phyloP scores from a whole-genome alignment of 2,888 invertebrate species.

The Fragum fragum region DNA sequence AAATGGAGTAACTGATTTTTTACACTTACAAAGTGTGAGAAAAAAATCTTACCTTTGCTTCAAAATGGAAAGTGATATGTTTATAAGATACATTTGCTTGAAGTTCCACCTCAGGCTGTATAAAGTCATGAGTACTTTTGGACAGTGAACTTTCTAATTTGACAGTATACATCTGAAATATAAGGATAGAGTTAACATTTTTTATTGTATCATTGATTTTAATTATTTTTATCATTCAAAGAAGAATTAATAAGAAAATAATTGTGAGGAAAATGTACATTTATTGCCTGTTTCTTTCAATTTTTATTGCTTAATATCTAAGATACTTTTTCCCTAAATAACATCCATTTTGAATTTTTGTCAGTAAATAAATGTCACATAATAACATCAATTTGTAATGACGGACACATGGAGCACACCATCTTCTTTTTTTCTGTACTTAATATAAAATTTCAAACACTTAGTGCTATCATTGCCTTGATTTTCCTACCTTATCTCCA shows the following conservation, averaged over 20 bases:
- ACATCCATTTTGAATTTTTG: no score
- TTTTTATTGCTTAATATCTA: no score
- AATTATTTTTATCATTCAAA: no score
- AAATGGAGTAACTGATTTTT: no score
- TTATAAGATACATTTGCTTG: conserved; percentile 93
- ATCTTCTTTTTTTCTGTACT: conserved; percentile 90
- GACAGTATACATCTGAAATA: conserved; percentile 92
- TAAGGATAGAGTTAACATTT: no score
- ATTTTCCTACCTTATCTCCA: conserved; percentile 89
- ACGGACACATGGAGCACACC: conserved; percentile 91
- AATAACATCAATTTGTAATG: conserved; percentile 93
- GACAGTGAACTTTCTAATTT: conserved; percentile 93
- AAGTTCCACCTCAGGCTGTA: conserved; percentile 91
- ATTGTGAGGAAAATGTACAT: no score
- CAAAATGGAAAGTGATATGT: conserved; percentile 90
- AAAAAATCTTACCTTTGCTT: conserved; percentile 89
- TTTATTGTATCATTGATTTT: no score
- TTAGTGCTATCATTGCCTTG: background rate
- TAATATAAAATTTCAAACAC: no score
- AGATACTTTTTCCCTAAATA: no score
- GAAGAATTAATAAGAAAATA: no score
- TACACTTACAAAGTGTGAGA: background rate
- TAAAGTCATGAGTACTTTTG: conserved; percentile 90
- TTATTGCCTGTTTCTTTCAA: no score
- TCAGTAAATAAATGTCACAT: no score